Conservation (phyloP, 2,888 invertebrate species). For the Lepeophtheirus nordmannii region DNA sequence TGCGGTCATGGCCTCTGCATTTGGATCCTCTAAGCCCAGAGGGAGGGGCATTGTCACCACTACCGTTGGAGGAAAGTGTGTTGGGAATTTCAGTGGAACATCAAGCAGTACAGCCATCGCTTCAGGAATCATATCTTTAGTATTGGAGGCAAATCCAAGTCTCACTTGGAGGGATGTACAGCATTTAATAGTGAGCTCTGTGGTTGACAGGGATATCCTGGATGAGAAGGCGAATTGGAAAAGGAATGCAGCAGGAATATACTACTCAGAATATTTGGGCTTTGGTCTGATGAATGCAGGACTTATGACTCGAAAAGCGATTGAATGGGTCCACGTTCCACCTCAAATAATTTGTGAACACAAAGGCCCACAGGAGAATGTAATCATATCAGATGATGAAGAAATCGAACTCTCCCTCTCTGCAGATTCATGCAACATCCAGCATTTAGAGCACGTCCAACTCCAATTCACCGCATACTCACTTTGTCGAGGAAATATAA, state of each 20-base stretch:
- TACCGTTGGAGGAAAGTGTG: neutral
- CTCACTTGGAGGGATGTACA: conserved; percentile 7
- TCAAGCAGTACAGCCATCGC: neutral
- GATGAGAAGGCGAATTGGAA: neutral
- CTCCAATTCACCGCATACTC: neutral
- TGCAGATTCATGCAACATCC: neutral
- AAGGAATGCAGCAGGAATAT: neutral
- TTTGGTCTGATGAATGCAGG: conserved; percentile 2
- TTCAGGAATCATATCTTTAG: neutral
- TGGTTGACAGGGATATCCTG: neutral
- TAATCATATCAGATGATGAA: neutral
- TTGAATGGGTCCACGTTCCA: neutral
- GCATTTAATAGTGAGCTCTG: neutral
- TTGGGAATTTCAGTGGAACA: neutral
- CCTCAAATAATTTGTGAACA: neutral
- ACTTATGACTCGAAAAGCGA: neutral
- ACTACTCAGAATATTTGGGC: neutral
- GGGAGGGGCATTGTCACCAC: neutral
- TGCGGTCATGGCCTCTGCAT: neutral
- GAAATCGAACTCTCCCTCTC: neutral
- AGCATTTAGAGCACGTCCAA: neutral
- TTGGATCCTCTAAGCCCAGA: neutral
- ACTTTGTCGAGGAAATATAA: neutral
- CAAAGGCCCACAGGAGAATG: neutral
- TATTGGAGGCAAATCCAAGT: neutral